These are phyloP conservation scores for Corythaeola cristata DNA, from an alignment of 2,113 vertebrate genomes.

Conservation along the genomic window DNA sequence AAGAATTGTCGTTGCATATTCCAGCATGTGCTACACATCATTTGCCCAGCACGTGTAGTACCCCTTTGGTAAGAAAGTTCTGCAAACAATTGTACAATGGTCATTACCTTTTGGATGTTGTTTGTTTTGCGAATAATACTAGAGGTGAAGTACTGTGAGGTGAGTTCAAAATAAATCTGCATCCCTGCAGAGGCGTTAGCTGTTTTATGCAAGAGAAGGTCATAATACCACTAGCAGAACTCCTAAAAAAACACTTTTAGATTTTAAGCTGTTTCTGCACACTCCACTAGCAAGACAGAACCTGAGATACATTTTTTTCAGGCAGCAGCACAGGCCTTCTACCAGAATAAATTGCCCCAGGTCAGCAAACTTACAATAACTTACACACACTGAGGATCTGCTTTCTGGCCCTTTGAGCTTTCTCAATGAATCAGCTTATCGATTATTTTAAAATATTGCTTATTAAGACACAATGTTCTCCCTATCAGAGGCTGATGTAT, in stretches of 20 bases:
- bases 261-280: neutral
- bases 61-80: neutral
- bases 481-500: neutral
- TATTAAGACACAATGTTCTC: neutral
- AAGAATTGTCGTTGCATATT: neutral
- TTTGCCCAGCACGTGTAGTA: neutral
- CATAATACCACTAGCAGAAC: neutral
- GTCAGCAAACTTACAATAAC: neutral
- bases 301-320: neutral
- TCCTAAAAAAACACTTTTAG: neutral
- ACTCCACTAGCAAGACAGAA: neutral
- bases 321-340: neutral
- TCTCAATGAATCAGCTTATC: neutral
- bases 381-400: neutral
- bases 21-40: neutral
- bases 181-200: neutral
- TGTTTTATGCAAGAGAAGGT: neutral
- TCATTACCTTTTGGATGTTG: slow-evolving; percentile 65
- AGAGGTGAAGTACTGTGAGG: slow-evolving; percentile 47
- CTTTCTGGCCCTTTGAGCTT: neutral
- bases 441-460: neutral
- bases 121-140: slow-evolving; percentile 62
- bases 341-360: neutral
- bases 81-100: neutral
- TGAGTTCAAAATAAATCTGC: slow-evolving; percentile 6